Evolutionary conservation across 2,888 invertebrate genomes (phyloP), one percentile per base, ranked within the genome.

Genomic region (Empis livida): DNA sequence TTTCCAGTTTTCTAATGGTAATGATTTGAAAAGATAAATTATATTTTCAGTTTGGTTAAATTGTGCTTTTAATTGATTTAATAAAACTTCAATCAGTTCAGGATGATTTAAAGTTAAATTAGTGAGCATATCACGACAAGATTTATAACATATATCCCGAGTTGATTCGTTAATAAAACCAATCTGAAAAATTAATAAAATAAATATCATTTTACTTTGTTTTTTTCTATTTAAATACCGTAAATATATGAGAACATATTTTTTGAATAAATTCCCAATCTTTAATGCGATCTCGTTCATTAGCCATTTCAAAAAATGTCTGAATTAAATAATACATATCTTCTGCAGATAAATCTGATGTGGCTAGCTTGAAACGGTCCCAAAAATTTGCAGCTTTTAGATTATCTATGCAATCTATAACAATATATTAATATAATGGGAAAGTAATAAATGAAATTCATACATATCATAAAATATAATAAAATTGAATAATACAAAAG

Each of bases 291-390:
- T 68, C 61, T 51, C 86, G 72, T 5, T 79, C 77, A 59, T 82
- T 70, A 11, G 83, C 84, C 83, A 89, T 87, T 64, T 84, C 85
- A 40, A 84, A 80, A 60, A 87, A 80, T 3, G 86, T 80, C 50
- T 85, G 85, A 44, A 89, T 62, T 42, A 88, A 70, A 68, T 84
- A 88, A 61, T 84, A 83, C 44, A 80, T 76, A 62, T 89, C 87
- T 46, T 82, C 82, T 41, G 81, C 79, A 1, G 79, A 77, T 59
- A 84, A 72, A 46, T 68, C 71, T 27, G 72, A 70, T 49, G 85
- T 66, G 52, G 78, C 78, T 46, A 83, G 77, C 59, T 80, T 79
- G 56, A 84, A 81, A 43, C 76, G 71, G 31, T 65, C 59, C 56
- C 73, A 69, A 49, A 78, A 67, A 41, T 68, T 66, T 2, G 67